These are phyloP conservation scores for Drosophila nikananu DNA, from an alignment of 1,140 invertebrate species.

Conservation along the genomic window DNA sequence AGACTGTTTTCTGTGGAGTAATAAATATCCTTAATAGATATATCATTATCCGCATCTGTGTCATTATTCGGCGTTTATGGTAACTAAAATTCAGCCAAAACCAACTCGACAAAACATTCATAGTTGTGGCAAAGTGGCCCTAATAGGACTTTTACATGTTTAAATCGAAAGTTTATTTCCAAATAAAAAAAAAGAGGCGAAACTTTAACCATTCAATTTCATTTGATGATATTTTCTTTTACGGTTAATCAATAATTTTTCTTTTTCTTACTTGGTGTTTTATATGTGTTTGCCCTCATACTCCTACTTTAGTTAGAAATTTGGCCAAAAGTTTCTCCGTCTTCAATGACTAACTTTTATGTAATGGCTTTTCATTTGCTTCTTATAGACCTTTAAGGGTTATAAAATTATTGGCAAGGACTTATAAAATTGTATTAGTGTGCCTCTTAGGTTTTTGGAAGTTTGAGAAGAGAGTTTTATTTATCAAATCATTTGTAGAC, in stretches of 20 bases:
- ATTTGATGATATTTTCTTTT: constrained; percentile 37
- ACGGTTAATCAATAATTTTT: constrained; percentile 35
- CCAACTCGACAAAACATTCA: neutral
- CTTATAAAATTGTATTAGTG: neutral
- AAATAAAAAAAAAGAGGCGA: constrained; percentile 1
- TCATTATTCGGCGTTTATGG: constrained; percentile 14
- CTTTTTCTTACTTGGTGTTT: neutral
- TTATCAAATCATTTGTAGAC: neutral
- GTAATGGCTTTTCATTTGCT: neutral
- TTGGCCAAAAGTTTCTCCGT: constrained; percentile 20
- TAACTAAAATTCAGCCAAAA: neutral
- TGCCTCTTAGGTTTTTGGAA: neutral
- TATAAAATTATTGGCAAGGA: neutral
- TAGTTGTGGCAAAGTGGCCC: constrained; percentile 13
- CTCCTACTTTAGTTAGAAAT: neutral
- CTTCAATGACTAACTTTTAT: constrained; percentile 12
- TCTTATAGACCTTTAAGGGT: neutral
- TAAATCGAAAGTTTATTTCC: constrained; percentile 28
- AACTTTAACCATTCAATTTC: constrained; percentile 42
- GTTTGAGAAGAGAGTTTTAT: neutral
- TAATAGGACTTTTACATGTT: constrained; percentile 34
- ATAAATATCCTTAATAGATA: neutral
- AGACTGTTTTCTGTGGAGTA: too few relatives aligned
- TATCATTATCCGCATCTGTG: neutral
- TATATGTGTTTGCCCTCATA: neutral